Conservation (phyloP, 2,797 vertebrate genomes). For the Clamator glandarius region DNA sequence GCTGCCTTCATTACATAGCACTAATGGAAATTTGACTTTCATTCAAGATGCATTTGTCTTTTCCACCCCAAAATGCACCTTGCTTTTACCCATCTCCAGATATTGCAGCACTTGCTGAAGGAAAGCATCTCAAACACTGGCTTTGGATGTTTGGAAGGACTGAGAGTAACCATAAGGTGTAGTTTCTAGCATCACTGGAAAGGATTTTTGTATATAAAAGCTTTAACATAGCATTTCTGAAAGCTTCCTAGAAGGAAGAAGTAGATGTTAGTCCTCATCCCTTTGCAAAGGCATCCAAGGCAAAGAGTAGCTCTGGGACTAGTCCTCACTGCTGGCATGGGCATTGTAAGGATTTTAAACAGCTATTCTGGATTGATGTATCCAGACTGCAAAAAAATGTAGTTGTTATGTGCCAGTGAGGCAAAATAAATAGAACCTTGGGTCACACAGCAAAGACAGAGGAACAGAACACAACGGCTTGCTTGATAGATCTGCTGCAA, state of each 20-base stretch:
- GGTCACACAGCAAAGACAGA: neutral
- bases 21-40: conserved; percentile 60
- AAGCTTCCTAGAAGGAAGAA: neutral
- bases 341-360: neutral
- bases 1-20: conserved; percentile 52
- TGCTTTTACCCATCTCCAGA: neutral
- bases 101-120: neutral
- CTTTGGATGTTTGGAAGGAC: neutral
- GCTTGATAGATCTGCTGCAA: neutral
- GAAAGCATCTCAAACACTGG: neutral
- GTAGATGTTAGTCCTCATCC: neutral
- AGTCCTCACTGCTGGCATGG: neutral
- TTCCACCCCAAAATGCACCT: conserved; percentile 35
- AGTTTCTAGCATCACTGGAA: neutral
- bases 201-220: neutral
- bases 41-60: conserved; percentile 15
- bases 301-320: neutral
- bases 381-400: neutral
- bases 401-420: neutral
- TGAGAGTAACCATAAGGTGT: neutral
- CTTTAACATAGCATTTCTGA: neutral
- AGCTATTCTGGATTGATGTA: neutral
- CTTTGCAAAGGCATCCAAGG: neutral
- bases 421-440: neutral
- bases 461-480: neutral